Conservation (phyloP, 2,888 invertebrate genomes). For the Iselma pallidipennis region DNA sequence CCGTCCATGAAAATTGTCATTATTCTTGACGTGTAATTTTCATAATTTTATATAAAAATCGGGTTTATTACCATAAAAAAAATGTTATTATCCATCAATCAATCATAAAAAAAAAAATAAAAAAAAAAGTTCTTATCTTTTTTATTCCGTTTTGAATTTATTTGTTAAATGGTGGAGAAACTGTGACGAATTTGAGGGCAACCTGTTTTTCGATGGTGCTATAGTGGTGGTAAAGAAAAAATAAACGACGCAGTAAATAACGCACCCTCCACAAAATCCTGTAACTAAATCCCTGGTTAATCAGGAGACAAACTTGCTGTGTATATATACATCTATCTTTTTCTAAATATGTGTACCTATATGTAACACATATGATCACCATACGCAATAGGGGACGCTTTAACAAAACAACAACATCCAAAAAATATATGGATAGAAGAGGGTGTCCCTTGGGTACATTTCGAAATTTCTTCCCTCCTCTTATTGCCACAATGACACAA, state of each 20-base stretch:
- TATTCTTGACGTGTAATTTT: not conserved
- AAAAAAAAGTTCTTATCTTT: not conserved
- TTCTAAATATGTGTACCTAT: not conserved
- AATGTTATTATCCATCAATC: no score
- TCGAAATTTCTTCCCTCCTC: not conserved
- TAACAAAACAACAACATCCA: not conserved
- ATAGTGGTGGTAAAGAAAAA: not conserved
- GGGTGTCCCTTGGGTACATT: not conserved
- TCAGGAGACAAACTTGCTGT: no score
- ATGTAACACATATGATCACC: constrained; percentile 6
- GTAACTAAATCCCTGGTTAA: not conserved
- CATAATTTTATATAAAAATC: not conserved
- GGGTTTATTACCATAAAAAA: not conserved
- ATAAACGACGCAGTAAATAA: constrained; percentile 2
- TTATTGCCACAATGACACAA: not conserved
- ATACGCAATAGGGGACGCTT: not conserved
- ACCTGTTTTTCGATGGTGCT: not conserved
- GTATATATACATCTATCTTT: not conserved
- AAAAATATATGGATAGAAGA: not conserved
- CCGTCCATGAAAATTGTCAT: no score
- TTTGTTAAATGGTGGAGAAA: not conserved
- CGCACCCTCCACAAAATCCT: not conserved
- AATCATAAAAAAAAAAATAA: not conserved
- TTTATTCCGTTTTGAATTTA: not conserved
- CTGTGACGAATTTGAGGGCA: not conserved